These are phyloP conservation scores for Alviniconcha strummeri DNA, from an alignment of 2,888 invertebrate species.

Conservation along the genomic window DNA sequence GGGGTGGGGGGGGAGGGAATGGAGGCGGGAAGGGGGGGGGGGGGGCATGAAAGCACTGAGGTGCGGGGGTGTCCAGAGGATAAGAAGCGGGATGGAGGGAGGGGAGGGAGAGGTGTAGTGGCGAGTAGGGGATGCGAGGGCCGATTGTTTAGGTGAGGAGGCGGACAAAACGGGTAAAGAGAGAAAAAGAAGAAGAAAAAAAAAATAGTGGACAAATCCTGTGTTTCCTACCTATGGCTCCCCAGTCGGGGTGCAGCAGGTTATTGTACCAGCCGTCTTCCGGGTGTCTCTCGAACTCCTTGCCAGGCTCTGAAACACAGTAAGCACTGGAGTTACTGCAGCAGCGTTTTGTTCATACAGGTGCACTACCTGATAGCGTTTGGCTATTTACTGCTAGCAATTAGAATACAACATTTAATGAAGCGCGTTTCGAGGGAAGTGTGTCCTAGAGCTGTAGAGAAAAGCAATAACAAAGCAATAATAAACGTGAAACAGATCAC, in stretches of 20 bases:
- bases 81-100: no score
- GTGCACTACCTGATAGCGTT: no score
- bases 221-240: slow-evolving; percentile 72
- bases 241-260: slow-evolving; percentile 73
- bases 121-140: no score
- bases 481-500: background rate
- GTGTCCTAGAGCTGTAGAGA: background rate
- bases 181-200: background rate
- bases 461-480: background rate
- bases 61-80: no score
- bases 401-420: no score
- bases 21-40: no score
- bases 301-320: background rate
- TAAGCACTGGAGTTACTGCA: background rate
- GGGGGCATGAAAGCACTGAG: no score
- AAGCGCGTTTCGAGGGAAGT: background rate
- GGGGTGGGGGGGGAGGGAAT: no score
- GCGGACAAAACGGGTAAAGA: background rate
- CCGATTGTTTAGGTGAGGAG: no score
- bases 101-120: no score
- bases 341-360: background rate
- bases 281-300: slow-evolving; percentile 69
- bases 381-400: no score
- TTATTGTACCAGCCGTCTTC: slow-evolving; percentile 77
- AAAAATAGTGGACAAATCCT: background rate